Conservation (phyloP, 2,797 vertebrate genomes). For the Kryptopterus vitreolus region DNA sequence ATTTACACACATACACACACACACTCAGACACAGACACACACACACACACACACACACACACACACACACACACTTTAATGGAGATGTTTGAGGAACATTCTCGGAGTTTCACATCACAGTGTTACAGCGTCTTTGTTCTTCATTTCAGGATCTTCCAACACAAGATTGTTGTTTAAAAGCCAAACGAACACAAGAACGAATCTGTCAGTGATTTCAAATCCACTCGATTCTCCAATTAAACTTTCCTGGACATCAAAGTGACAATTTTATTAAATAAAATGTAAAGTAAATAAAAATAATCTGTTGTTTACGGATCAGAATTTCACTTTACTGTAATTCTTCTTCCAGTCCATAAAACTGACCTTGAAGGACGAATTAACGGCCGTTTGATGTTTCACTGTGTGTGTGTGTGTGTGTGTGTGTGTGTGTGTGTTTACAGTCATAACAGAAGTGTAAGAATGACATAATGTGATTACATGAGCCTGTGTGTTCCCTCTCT, state of each 20-base stretch:
- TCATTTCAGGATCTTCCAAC: background rate
- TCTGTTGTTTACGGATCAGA: too few relatives aligned
- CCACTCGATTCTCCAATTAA: background rate
- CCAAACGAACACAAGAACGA: background rate
- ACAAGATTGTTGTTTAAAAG: background rate
- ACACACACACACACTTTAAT: too few relatives aligned
- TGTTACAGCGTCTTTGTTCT: background rate
- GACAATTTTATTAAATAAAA: background rate
- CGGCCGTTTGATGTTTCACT: too few relatives aligned
- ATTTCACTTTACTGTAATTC: background rate
- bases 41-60: too few relatives aligned
- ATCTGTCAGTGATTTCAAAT: background rate
- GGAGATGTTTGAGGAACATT: background rate
- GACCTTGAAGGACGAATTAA: background rate
- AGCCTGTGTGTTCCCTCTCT: too few relatives aligned
- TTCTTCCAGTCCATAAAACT: background rate
- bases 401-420: constrained; percentile 20
- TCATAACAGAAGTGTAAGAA: too few relatives aligned
- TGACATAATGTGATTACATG: too few relatives aligned
- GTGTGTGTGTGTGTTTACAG: constrained; percentile 43
- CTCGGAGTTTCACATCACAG: background rate
- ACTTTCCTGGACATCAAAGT: background rate
- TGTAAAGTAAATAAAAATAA: too few relatives aligned
- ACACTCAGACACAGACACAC: too few relatives aligned
- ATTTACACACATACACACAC: background rate